These are phyloP conservation scores for Eleginops maclovinus DNA, from an alignment of 2,113 vertebrate species.

Conservation along the genomic window DNA sequence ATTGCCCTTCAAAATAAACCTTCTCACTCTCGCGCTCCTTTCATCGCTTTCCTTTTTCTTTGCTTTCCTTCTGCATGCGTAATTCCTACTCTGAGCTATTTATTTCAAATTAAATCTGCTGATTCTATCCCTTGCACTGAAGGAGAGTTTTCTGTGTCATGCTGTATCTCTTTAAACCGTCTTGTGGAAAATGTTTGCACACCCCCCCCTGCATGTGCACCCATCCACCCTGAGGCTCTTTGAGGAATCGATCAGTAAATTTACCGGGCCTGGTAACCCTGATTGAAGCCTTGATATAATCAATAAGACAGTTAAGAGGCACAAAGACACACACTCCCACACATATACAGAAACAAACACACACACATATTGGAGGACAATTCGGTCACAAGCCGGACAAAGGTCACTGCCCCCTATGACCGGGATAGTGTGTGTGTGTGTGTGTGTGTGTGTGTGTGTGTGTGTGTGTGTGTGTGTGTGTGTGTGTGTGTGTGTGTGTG, in stretches of 20 bases:
- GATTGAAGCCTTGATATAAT: slow-evolving; percentile 67
- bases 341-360: neutral
- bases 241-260: slow-evolving; percentile 64
- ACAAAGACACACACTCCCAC: slow-evolving; percentile 13
- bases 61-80: slow-evolving; percentile 2
- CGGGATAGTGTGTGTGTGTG: slow-evolving; percentile 15
- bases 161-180: slow-evolving; percentile 1
- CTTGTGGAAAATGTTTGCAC: slow-evolving; percentile 11
- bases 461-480: slow-evolving; percentile 3
- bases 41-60: slow-evolving; percentile 7
- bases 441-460: slow-evolving; percentile 9
- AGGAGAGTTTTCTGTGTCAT: slow-evolving; percentile 2
- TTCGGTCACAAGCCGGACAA: slow-evolving; percentile 29
- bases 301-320: slow-evolving; percentile 57
- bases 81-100: slow-evolving; percentile 31
- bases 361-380: slow-evolving; percentile 31
- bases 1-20: slow-evolving; percentile 63
- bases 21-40: slow-evolving; percentile 12
- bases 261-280: slow-evolving; percentile 57
- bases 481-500: slow-evolving; percentile 3
- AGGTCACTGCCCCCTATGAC: slow-evolving; percentile 47
- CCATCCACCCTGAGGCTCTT: slow-evolving; percentile 45
- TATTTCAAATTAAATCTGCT: slow-evolving; percentile 55
- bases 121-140: slow-evolving; percentile 33
- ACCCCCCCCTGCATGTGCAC: slow-evolving; percentile 14